A percentile compares a stretch with the other conserved stretches of the same genome.
Conservation (phyloP, 2,113 vertebrate genomes). For the Pelvicachromis taeniatus region DNA sequence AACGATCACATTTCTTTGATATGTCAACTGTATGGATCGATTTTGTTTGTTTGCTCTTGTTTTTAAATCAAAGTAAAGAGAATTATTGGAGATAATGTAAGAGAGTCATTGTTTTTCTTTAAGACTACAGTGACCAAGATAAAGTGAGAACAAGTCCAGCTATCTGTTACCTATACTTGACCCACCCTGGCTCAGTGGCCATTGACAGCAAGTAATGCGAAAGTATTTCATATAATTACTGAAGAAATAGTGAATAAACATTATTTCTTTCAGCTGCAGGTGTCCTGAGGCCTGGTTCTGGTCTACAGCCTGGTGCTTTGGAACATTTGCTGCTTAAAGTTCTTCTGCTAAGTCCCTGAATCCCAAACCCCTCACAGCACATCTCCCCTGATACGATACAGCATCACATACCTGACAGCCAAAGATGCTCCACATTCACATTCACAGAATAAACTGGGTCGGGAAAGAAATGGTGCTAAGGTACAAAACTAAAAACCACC, state of each 20-base stretch:
- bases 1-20: not conserved
- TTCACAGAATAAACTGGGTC: not conserved
- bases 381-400: not conserved
- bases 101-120: not conserved
- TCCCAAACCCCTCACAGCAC: not conserved
- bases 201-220: not conserved
- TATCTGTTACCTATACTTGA: not conserved
- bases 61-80: slow-evolving; percentile 28
- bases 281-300: not conserved
- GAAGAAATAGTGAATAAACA: not conserved
- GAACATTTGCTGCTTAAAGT: not conserved
- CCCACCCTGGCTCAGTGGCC: not conserved
- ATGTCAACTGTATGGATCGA: slow-evolving; percentile 2
- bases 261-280: not conserved
- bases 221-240: not conserved
- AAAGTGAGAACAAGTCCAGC: not conserved
- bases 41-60: not conserved
- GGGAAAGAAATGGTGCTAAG: not conserved
- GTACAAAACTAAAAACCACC: not conserved
- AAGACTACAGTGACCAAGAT: not conserved
- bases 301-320: not conserved
- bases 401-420: not conserved
- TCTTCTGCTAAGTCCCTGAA: not conserved
- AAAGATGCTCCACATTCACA: not conserved
- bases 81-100: not conserved